Evolutionary conservation across 2,797 vertebrate genomes (phyloP).

Genomic region (Siniperca obscura): DNA sequence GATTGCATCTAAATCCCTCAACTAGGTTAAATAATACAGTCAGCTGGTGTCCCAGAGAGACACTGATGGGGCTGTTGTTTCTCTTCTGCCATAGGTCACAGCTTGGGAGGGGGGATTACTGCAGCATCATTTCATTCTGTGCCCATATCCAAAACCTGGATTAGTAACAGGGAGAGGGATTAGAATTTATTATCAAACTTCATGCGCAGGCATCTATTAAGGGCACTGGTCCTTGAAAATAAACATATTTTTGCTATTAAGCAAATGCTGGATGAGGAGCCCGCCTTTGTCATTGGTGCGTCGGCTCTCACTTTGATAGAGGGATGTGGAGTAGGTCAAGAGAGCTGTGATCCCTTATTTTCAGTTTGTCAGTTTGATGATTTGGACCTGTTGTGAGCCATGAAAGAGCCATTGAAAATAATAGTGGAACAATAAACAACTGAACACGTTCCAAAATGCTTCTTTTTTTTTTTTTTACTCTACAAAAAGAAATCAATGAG

Average conservation of each 20-base stretch:
- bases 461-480: background rate
- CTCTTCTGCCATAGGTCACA: slow-evolving; percentile 60
- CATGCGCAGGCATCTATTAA: slow-evolving; percentile 72
- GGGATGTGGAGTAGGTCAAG: slow-evolving; percentile 44
- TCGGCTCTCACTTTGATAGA: slow-evolving; percentile 15
- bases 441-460: background rate
- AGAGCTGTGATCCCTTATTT: slow-evolving; percentile 28
- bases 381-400: background rate
- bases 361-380: slow-evolving; percentile 15
- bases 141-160: slow-evolving; percentile 73
- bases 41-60: slow-evolving; percentile 34
- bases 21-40: slow-evolving; percentile 62
- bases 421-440: slow-evolving; percentile 22
- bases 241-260: slow-evolving; percentile 75
- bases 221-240: slow-evolving; percentile 65
- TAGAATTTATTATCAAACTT: slow-evolving; percentile 72
- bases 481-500: background rate
- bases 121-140: slow-evolving; percentile 68
- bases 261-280: slow-evolving; percentile 30
- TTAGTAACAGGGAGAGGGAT: slow-evolving; percentile 72
- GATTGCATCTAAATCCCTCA: slow-evolving; percentile 81
- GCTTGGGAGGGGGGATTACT: slow-evolving; percentile 64
- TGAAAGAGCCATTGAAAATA: slow-evolving; percentile 20
- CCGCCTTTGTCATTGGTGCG: slow-evolving; percentile 37
- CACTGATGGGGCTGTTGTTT: slow-evolving; percentile 49